Percentiles rank a stretch among this genome's conserved stretches.
phyloP scores from a whole-genome alignment of 2,888 invertebrate species.

The Eretmocerus hayati region DNA sequence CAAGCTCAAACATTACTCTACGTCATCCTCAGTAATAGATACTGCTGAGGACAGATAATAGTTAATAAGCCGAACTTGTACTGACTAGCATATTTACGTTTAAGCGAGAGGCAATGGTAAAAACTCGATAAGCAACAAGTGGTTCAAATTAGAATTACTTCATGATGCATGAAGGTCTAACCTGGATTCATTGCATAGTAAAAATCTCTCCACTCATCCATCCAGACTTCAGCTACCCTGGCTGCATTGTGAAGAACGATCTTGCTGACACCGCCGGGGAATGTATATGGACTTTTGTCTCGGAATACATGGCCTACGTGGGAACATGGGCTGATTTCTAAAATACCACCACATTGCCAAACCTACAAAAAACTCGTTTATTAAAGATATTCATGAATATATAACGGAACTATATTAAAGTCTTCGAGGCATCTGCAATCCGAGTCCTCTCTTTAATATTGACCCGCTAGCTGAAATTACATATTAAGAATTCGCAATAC shows the following conservation, averaged over 20 bases:
- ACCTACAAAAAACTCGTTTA: conserved; percentile 57
- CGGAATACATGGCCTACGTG: conserved; percentile 97
- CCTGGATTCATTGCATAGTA: conserved; percentile 99
- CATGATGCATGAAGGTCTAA: conserved; percentile 45
- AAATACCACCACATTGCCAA: conserved; percentile 93
- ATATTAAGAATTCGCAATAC: no score
- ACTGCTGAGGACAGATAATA: conserved; percentile 5
- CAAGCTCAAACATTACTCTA: no score
- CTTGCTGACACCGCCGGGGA: conserved; percentile 96
- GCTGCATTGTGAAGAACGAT: conserved; percentile 98
- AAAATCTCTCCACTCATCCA: conserved; percentile 99
- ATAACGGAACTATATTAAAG: no score
- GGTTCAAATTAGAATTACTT: no score
- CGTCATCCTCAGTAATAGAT: conserved; percentile 5
- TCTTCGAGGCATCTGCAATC: no score
- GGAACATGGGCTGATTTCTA: conserved; percentile 93
- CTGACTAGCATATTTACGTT: conserved; percentile 8
- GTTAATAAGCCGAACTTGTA: conserved; percentile 17
- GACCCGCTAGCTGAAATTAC: no score
- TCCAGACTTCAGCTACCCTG: conserved; percentile 98
- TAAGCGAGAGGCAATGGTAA: no score
- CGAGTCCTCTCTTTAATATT: no score
- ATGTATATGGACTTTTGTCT: conserved; percentile 96
- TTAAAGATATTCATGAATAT: conserved; percentile 21
- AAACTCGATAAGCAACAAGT: no score